Evolutionary conservation across 1,140 invertebrate species (phyloP).

Genomic region (Spodoptera frugiperda): DNA sequence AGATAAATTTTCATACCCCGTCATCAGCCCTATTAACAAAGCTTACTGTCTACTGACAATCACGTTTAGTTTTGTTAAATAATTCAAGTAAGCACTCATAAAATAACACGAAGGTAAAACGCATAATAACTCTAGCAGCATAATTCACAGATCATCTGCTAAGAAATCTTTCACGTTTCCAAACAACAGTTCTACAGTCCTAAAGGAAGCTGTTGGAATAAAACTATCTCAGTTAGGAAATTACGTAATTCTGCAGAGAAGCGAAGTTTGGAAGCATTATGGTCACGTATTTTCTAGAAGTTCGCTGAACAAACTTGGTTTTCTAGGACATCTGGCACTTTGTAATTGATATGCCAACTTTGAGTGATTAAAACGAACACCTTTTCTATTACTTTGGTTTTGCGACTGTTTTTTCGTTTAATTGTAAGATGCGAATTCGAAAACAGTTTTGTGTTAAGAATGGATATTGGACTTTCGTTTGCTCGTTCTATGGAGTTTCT

Average conservation of each 20-base stretch:
- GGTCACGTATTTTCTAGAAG: slow-evolving; percentile 37
- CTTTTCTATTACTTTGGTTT: slow-evolving; percentile 24
- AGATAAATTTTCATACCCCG: too few relatives aligned
- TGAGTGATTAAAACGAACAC: slow-evolving; percentile 37
- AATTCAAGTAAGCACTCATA: too few relatives aligned
- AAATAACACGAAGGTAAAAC: too few relatives aligned
- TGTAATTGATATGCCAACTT: slow-evolving; percentile 42
- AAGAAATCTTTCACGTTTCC: slow-evolving; percentile 11
- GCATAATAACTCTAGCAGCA: not conserved
- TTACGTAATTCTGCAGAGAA: slow-evolving; percentile 41
- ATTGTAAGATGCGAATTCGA: too few relatives aligned
- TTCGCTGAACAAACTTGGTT: slow-evolving; percentile 27
- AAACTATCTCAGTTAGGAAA: slow-evolving; percentile 33
- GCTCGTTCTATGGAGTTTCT: too few relatives aligned
- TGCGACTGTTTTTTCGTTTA: not conserved
- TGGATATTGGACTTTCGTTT: too few relatives aligned
- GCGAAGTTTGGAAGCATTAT: slow-evolving; percentile 29
- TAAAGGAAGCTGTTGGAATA: slow-evolving; percentile 24
- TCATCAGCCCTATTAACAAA: too few relatives aligned
- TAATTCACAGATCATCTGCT: not conserved
- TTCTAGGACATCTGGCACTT: slow-evolving; percentile 33
- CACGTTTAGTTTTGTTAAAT: too few relatives aligned
- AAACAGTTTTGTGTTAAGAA: too few relatives aligned
- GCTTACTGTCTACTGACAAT: too few relatives aligned
- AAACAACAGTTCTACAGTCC: slow-evolving; percentile 12